Conservation (phyloP, 2,888 invertebrate genomes). For the Hyles lineata region DNA sequence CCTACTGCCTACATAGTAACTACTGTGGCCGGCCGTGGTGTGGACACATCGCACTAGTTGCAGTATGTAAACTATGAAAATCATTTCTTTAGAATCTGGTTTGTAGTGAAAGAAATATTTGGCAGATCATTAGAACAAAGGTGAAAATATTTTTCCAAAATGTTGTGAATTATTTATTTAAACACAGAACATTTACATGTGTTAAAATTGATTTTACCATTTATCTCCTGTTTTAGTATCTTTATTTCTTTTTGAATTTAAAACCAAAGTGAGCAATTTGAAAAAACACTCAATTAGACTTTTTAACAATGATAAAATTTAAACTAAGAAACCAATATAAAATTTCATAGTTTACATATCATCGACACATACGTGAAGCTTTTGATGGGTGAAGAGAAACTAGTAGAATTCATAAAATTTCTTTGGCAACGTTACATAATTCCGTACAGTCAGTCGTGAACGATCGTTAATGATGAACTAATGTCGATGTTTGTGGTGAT, state of each 20-base stretch:
- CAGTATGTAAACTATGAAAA: slow-evolving; percentile 5
- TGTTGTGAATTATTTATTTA: too few relatives aligned
- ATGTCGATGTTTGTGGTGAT: slow-evolving; percentile 14
- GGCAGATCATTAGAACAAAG: too few relatives aligned
- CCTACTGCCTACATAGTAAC: slow-evolving; percentile 20
- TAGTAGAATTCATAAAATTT: neutral
- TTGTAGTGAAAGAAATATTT: too few relatives aligned
- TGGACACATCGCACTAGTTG: slow-evolving; percentile 2
- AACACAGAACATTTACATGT: too few relatives aligned
- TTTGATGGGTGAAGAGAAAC: slow-evolving; percentile 15
- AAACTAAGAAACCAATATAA: neutral
- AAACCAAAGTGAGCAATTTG: too few relatives aligned
- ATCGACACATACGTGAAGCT: slow-evolving; percentile 29
- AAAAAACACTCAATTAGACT: too few relatives aligned
- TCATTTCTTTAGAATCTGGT: neutral
- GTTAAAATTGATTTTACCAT: too few relatives aligned
- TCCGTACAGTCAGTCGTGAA: slow-evolving; percentile 9
- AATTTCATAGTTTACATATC: neutral
- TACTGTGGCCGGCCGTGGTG: slow-evolving; percentile 11
- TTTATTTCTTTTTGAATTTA: too few relatives aligned
- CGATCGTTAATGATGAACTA: neutral
- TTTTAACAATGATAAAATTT: neutral
- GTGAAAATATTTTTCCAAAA: too few relatives aligned
- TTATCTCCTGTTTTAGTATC: too few relatives aligned
- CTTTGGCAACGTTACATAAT: neutral